phyloP scores from a whole-genome alignment of 2,113 vertebrate species.

The Barbus barbus region DNA sequence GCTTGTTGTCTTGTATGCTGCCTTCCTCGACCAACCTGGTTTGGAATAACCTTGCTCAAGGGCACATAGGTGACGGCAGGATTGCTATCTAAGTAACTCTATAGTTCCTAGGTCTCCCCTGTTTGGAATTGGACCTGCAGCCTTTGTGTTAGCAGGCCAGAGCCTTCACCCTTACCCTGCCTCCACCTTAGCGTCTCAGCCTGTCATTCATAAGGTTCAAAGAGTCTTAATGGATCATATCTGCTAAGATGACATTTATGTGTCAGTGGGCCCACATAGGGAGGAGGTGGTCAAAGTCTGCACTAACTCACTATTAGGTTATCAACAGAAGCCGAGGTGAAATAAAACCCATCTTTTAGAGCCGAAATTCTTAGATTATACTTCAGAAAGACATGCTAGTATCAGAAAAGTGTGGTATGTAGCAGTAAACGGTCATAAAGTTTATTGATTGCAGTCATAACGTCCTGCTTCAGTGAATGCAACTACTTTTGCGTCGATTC shows the following conservation, averaged over 20 bases:
- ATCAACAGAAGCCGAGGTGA: neutral
- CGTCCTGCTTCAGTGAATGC: neutral
- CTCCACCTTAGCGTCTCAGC: too few relatives aligned
- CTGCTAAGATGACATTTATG: conserved; percentile 32
- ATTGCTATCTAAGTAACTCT: neutral
- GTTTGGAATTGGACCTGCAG: too few relatives aligned
- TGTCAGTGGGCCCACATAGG: conserved; percentile 45
- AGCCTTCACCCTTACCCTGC: too few relatives aligned
- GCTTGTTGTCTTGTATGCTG: neutral
- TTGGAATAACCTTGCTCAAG: neutral
- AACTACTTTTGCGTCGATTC: too few relatives aligned
- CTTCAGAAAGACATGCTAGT: neutral
- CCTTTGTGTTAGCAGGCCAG: neutral
- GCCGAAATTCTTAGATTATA: too few relatives aligned
- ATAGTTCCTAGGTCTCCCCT: too few relatives aligned
- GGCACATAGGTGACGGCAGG: neutral
- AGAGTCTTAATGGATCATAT: conserved; percentile 45
- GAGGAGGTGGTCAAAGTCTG: conserved; percentile 20
- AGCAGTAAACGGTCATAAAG: neutral
- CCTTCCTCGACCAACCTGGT: neutral
- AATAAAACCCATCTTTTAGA: neutral
- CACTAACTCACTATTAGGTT: neutral
- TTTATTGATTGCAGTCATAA: neutral
- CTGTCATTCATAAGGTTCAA: conserved; percentile 37
- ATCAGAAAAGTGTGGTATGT: neutral